Base-by-base conservation (phyloP, 2,113 vertebrate genomes). In the Podarcis raffonei region DNA sequence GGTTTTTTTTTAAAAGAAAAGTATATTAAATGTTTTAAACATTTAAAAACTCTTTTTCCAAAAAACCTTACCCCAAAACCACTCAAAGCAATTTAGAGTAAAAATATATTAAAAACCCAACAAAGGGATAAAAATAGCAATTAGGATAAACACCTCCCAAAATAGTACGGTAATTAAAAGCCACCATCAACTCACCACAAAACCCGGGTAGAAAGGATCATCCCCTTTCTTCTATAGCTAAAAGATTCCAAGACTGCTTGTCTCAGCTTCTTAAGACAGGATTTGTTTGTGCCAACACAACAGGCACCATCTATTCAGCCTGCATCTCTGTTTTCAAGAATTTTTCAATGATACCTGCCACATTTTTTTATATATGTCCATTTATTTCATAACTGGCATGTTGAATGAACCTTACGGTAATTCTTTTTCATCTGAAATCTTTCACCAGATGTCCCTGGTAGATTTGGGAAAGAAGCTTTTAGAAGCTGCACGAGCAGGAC, bases 391-490 rank as follows among this genome's bases (percentile, higher is more conserved):
- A 30, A 84, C 30, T 71, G 35, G 2, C 57, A 15, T 16, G 90
- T 85, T 74, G 37, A 72, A 76, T 27, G 2, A 68, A 37, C 65
- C 15, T 53, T 77, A 42, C 39, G 1, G 39, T 42, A 23, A 32
- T 71, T 30, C 22, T 77, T 92, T 90, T 89, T 75, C 90, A 27
- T 85, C 88, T 87, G 6, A 85, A 32, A 92, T 92, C 42, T 94
- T 95, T 96, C 74, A 92, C 92, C 95, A 98, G 97, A 98, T 98
- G 97, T 98, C 97, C 97, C 96, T 98, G 95, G 97, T 98, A 97
- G 97, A 98, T 95, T 97, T 98, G 97, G 97, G 97, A 92, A 98
- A 98, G 97, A 98, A 98, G 96, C 97, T 98, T 95, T 95, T 98
- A 96, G 98, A 98, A 96, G 98, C 98, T 78, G 98, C 98, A 77